Conservation (phyloP, 2,797 vertebrate species). For the Bradypodion ventrale region DNA sequence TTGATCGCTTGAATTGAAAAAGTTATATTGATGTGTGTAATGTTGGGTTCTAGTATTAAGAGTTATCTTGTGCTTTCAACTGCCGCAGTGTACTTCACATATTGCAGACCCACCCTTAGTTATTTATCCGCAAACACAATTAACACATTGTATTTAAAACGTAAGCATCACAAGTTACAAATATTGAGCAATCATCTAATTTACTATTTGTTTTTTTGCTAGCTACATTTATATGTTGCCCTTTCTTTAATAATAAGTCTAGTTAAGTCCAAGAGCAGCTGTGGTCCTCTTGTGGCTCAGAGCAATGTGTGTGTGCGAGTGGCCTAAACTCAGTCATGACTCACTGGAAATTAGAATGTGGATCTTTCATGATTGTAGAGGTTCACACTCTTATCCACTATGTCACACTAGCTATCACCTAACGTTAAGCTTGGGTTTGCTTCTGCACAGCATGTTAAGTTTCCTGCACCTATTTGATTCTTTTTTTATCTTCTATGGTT, state of each 20-base stretch:
- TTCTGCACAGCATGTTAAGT: background rate
- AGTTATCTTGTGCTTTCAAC: background rate
- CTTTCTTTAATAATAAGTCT: background rate
- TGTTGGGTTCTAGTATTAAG: background rate
- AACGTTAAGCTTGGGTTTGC: background rate
- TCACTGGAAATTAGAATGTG: background rate
- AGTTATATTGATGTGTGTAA: background rate
- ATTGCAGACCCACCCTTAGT: no score
- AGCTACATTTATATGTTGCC: background rate
- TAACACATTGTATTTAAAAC: background rate
- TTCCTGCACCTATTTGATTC: background rate
- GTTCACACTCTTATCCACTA: background rate
- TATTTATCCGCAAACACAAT: no score
- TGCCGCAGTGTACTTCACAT: background rate
- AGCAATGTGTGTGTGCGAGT: background rate
- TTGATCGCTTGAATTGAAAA: background rate
- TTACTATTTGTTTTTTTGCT: background rate
- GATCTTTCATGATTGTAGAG: background rate
- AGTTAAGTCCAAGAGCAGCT: background rate
- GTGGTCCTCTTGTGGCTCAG: background rate
- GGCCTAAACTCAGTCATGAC: background rate
- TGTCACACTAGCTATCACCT: background rate
- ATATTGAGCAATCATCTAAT: background rate
- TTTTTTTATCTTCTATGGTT: background rate
- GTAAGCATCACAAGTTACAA: background rate